A percentile compares a stretch with the other conserved stretches of the same genome.
Evolutionary conservation across 2,113 vertebrate genomes (phyloP).

Genomic region (Illadopsis cleaveri): DNA sequence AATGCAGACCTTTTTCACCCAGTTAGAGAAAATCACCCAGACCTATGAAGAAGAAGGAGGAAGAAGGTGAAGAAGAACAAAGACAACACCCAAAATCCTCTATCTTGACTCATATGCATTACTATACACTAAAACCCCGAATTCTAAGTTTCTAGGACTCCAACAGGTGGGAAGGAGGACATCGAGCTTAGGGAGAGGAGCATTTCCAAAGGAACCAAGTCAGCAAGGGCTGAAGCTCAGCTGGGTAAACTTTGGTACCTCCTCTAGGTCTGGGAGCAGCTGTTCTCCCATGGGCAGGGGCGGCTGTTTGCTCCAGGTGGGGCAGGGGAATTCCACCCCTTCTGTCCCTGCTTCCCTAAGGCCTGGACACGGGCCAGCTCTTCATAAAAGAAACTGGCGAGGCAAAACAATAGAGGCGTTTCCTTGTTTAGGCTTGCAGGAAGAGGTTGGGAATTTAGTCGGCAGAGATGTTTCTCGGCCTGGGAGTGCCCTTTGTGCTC

Average conservation of each 20-base stretch:
- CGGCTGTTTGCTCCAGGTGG: background rate
- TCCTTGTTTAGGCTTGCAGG: background rate
- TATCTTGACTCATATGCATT: no score
- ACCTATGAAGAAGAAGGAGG: no score
- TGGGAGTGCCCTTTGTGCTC: background rate
- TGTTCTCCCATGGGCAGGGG: background rate
- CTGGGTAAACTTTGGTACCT: background rate
- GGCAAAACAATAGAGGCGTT: background rate
- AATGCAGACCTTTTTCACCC: no score
- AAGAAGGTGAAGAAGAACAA: no score
- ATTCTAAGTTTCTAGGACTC: no score
- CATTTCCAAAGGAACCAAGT: background rate
- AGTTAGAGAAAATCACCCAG: no score
- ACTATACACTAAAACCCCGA: no score
- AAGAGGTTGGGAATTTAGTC: background rate
- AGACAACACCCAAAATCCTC: no score
- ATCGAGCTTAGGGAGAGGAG: background rate
- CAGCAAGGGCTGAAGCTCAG: background rate
- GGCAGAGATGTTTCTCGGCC: background rate
- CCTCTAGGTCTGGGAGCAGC: background rate
- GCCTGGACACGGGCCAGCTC: background rate
- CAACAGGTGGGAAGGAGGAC: background rate
- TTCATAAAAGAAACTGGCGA: accelerated
- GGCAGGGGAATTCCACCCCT: slow-evolving; percentile 30
- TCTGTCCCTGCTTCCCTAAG: background rate